Base-by-base conservation (phyloP, 2,888 invertebrate genomes). In the Euclidia mi region DNA sequence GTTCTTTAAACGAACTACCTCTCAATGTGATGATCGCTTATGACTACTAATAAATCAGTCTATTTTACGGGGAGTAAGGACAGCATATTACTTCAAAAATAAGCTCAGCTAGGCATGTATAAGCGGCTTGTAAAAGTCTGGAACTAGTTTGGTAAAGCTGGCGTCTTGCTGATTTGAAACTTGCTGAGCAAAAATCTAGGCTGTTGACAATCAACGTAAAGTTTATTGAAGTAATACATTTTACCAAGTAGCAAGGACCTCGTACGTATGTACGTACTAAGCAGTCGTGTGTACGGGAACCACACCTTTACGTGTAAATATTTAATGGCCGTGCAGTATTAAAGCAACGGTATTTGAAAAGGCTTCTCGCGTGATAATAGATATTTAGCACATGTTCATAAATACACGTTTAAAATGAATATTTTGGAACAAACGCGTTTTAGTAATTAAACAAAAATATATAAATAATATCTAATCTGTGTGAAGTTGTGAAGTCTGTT, bases 321-420 rank as follows among this genome's bases (percentile, higher is more conserved):
- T 46, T 64, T 49, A 53, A 56, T 32, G 40, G 51, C 59, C 61
- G 74, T 64, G 74, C 61, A 72, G 74, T 72, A 72, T 73, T 73
- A 66, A 48, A 51, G 56, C 61, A 35, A 49, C 56, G 60, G 71
- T 70, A 64, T 70, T 59, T 57, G 37, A 65, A 25, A 56, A 53
- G 44, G 71, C 71, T 73, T 72, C 51, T 57, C 58, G 64, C 66
- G 71, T 70, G 74, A 73, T 66, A 73, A 58, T 69, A 71, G 62
- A 49, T 62, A 62, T 35, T 35, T 62, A 65, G 57, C 65, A 71
- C 60, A 58, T 56, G 51, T 65, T 65, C 53, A 56, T 65, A 63
- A 41, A 38, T 61, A 62, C 50, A 61, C 57, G 14, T 61, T 25
- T 41, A 25, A 59, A 59, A 62, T 72, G 10, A 60, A 65, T 73